Evolutionary conservation across 2,113 vertebrate species (phyloP), one percentile per base, ranked within the genome.

Genomic region (Eupsittula cactorum): DNA sequence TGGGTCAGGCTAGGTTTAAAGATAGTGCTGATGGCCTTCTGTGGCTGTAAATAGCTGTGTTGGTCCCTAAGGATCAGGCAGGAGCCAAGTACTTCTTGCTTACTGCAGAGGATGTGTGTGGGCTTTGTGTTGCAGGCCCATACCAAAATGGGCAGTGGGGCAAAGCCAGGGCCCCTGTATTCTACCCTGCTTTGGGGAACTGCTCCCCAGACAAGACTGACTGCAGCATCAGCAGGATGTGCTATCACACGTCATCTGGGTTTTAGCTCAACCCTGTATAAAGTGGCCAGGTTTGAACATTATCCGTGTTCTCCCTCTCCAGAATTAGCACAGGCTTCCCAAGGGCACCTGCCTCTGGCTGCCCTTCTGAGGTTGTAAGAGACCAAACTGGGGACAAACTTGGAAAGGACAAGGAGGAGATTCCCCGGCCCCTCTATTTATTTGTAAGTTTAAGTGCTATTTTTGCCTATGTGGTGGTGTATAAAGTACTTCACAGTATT

Each of bases 371-470:
- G 46, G 28, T 41, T 55, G 42, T 41, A 11, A 37, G 88, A 86
- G 60, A 83, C 73, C 90, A 88, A 68, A 81, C 49, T 28, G 42
- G 65, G 85, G 82, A 83, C 71, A 81, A 28, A 35, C 75, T 37
- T 50, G 52, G 92, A 90, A 90, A 90, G 76, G 82, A 75, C 74
- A 77, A 92, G 85, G 84, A 91, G 50, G 70, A 86, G 31, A 80
- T 71, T 92, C 86, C 95, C 85, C 35, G 15, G 68, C 59, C 92
- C 89, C 80, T 86, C 50, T 93, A 90, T 96, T 96, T 96, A 96
- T 96, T 96, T 96, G 93, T 95, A 96, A 78, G 90, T 93, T 95
- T 88, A 95, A 95, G 68, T 94, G 92, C 88, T 96, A 64, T 92
- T 94, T 93, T 95, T 93, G 78, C 91, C 92, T 82, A 1, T 71